Evolutionary conservation across 2,888 invertebrate species (phyloP).

Genomic region (Andrena camellia): DNA sequence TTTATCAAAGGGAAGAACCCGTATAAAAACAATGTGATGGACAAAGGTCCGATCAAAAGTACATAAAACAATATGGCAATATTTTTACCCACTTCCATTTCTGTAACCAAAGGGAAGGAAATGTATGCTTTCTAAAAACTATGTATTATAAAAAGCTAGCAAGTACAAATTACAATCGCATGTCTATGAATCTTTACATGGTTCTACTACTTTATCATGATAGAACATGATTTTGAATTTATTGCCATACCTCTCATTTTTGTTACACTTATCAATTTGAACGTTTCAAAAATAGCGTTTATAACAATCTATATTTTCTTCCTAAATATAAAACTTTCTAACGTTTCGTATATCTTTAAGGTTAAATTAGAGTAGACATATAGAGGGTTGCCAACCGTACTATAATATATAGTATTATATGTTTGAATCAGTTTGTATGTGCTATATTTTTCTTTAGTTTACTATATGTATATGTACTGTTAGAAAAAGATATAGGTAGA

Average conservation of each 20-base stretch:
- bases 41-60: constrained; percentile 72
- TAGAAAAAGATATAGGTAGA: not conserved
- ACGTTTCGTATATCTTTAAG: constrained; percentile 18
- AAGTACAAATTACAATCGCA: not conserved
- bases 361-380: constrained; percentile 22
- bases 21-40: constrained; percentile 86
- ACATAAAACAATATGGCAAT: constrained; percentile 70
- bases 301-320: constrained; percentile 2
- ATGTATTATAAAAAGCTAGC: not conserved
- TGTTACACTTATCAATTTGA: not conserved
- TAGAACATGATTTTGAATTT: not conserved
- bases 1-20: constrained; percentile 88
- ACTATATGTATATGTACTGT: no score
- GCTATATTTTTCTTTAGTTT: no score
- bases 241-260: constrained; percentile 29
- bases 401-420: not conserved
- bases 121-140: not conserved
- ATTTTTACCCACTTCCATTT: constrained; percentile 33
- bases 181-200: not conserved
- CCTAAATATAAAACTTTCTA: not conserved
- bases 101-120: constrained; percentile 44
- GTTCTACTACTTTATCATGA: not conserved
- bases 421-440: no score
- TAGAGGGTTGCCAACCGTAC: not conserved
- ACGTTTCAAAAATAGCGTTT: not conserved